Conservation (phyloP, 2,888 invertebrate genomes). For the Heterodera filipjevi region DNA sequence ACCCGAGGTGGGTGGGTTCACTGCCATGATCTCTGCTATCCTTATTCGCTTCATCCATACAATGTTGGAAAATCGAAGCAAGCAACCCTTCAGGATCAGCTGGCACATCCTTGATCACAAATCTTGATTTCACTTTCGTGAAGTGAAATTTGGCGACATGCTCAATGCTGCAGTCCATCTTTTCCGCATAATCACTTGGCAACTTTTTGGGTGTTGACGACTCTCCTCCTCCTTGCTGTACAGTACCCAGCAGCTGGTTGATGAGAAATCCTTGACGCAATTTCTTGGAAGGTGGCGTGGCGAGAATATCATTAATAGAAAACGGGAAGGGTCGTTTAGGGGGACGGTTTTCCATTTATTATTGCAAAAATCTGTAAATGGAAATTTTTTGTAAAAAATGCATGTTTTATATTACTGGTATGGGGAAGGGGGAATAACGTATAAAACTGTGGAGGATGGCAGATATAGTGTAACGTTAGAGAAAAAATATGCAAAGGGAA, state of each 20-base stretch:
- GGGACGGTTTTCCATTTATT: too few relatives aligned
- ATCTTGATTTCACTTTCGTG: background rate
- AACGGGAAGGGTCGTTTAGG: too few relatives aligned
- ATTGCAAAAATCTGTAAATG: too few relatives aligned
- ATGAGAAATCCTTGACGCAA: background rate
- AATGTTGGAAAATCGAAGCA: background rate
- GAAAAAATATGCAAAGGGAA: too few relatives aligned
- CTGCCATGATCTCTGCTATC: background rate
- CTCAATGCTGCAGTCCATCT: background rate
- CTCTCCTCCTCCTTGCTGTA: background rate
- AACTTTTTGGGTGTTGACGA: background rate
- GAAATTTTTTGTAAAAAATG: too few relatives aligned
- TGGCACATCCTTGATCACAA: conserved; percentile 15
- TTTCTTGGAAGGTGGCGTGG: too few relatives aligned
- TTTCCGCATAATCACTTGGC: background rate
- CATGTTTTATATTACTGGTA: too few relatives aligned
- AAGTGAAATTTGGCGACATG: background rate
- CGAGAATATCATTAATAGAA: too few relatives aligned
- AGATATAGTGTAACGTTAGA: too few relatives aligned
- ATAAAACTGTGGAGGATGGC: too few relatives aligned
- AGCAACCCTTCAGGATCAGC: conserved; percentile 4
- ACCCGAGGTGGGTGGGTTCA: background rate
- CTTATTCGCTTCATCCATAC: background rate
- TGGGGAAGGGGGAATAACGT: too few relatives aligned
- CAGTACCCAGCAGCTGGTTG: background rate